phyloP scores from a whole-genome alignment of 2,113 vertebrate genomes.

The Indicator maculatus region DNA sequence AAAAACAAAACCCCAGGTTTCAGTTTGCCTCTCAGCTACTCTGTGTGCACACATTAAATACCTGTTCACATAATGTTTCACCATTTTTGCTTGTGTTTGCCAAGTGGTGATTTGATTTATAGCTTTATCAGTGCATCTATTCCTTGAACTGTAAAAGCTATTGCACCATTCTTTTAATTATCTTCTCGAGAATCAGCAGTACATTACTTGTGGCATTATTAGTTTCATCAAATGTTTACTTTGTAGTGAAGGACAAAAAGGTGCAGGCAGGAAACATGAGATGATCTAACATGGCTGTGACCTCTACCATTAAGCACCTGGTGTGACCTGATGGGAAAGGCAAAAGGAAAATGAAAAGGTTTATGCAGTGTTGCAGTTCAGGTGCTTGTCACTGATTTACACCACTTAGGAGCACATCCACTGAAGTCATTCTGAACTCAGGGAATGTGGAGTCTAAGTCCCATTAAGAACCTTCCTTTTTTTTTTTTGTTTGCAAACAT shows the following conservation, averaged over 20 bases:
- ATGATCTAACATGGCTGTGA: neutral
- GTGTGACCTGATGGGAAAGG: neutral
- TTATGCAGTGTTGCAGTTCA: neutral
- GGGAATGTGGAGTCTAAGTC: neutral
- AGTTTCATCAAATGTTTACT: neutral
- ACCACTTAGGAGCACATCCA: neutral
- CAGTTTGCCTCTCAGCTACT: neutral
- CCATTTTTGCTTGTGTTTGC: neutral
- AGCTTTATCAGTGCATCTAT: neutral
- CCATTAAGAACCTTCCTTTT: neutral
- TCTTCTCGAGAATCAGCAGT: neutral
- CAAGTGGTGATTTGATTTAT: conserved; percentile 11
- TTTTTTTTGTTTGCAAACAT: neutral
- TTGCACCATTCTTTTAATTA: conserved; percentile 17
- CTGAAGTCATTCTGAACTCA: neutral
- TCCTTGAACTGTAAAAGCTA: conserved; percentile 6
- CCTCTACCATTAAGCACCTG: neutral
- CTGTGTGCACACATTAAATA: neutral
- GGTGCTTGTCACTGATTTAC: neutral
- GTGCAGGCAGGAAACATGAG: neutral
- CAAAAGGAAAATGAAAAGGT: neutral
- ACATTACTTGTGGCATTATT: conserved; percentile 9
- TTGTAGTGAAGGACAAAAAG: neutral
- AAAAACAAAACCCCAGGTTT: neutral
- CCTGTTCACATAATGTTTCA: neutral